Evolutionary conservation across 2,888 invertebrate species (phyloP).

Genomic region (Plebejus melissa): DNA sequence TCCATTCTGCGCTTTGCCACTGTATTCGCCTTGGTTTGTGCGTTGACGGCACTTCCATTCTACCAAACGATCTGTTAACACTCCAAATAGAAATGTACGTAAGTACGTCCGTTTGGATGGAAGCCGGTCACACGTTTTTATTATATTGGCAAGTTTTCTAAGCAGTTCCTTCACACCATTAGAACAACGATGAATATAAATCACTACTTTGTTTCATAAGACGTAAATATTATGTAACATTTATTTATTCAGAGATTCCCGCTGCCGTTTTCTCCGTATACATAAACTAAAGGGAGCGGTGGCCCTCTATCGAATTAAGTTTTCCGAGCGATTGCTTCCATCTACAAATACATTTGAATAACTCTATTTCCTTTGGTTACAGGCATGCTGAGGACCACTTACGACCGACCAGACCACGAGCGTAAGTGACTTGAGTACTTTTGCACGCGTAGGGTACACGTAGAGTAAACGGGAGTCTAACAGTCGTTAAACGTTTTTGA

Average conservation of each 20-base stretch:
- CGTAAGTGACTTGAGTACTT: conserved; percentile 53
- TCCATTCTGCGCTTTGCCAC: neutral
- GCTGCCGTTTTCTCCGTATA: neutral
- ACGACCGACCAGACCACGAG: conserved; percentile 75
- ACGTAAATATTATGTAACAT: neutral
- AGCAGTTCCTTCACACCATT: no score
- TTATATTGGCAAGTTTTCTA: no score
- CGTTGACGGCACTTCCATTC: neutral
- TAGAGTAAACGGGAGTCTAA: conserved; percentile 41
- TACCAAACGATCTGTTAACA: no score
- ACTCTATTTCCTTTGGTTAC: conserved; percentile 40
- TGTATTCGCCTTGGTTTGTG: neutral
- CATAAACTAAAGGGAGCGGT: neutral
- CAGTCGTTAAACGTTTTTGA: conserved; percentile 19
- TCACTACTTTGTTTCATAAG: neutral
- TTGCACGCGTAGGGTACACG: conserved; percentile 29
- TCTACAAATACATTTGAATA: conserved; percentile 10
- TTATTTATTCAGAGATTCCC: neutral
- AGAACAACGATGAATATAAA: no score
- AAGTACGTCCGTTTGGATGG: no score
- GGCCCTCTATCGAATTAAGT: neutral
- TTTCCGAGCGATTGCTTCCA: neutral
- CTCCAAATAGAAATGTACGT: no score
- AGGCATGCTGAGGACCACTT: conserved; percentile 77
- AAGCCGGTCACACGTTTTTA: no score